These are phyloP conservation scores for Elgaria multicarinata DNA, from an alignment of 2,113 vertebrate genomes.

Conservation along the genomic window DNA sequence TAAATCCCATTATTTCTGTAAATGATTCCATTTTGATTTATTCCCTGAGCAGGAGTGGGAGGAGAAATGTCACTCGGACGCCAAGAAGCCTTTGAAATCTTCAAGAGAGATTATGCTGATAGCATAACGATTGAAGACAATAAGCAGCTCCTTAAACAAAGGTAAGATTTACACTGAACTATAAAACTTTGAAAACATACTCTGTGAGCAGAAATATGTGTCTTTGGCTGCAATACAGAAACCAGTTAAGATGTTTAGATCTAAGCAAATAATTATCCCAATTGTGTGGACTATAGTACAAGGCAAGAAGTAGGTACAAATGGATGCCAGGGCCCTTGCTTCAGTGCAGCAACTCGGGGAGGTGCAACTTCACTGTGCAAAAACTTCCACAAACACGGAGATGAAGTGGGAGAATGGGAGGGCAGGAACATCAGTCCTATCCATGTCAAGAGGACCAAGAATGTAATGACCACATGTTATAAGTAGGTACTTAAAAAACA, in stretches of 20 bases:
- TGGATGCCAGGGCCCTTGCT: background rate
- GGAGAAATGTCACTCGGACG: conserved; percentile 82
- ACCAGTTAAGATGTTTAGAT: background rate
- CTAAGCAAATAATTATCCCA: background rate
- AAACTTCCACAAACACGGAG: background rate
- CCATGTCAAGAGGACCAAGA: background rate
- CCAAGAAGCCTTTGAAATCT: conserved; percentile 92
- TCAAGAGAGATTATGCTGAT: conserved; percentile 85
- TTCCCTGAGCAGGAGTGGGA: conserved; percentile 61
- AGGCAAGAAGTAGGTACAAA: background rate
- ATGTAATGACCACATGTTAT: background rate
- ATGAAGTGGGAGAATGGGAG: background rate
- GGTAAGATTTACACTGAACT: conserved; percentile 74
- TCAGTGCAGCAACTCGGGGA: background rate
- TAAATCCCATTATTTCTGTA: conserved; percentile 25
- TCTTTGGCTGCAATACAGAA: background rate
- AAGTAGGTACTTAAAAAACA: background rate
- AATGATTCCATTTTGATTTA: conserved; percentile 33
- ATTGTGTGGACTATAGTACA: background rate
- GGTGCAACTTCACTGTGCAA: background rate
- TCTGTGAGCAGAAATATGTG: background rate
- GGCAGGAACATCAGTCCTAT: background rate
- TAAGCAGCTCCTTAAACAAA: conserved; percentile 87
- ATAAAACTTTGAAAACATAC: background rate
- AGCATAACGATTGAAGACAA: conserved; percentile 86